Percentiles rank a stretch among this genome's conserved stretches.
Evolutionary conservation across 2,888 invertebrate genomes (phyloP).

Genomic region (Oligia fasciuncula): DNA sequence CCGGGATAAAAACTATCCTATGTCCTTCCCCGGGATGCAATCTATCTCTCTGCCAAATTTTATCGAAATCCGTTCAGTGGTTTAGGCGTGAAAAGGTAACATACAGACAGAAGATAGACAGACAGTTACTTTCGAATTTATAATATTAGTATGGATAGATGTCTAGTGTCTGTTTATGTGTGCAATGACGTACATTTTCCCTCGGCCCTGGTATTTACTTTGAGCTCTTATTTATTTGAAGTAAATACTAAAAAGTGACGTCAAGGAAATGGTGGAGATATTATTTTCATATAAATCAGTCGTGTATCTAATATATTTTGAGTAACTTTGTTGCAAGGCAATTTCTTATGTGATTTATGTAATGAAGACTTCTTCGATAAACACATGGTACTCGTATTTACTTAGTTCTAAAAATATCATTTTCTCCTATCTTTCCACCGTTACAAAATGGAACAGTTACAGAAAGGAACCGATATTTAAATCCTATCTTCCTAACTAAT

Average conservation of each 20-base stretch:
- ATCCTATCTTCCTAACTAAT: too few relatives aligned
- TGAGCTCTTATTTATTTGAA: slow-evolving; percentile 6
- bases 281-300: slow-evolving; percentile 32
- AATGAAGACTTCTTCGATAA: not conserved
- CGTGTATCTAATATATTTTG: not conserved
- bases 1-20: too few relatives aligned
- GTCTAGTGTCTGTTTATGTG: slow-evolving; percentile 5
- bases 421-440: not conserved
- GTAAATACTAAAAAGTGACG: slow-evolving; percentile 29
- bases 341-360: slow-evolving; percentile 21
- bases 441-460: not conserved
- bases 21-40: too few relatives aligned
- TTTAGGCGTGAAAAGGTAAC: too few relatives aligned
- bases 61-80: too few relatives aligned
- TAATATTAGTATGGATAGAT: not conserved
- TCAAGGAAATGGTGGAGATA: slow-evolving; percentile 5
- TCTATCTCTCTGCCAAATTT: too few relatives aligned
- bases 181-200: not conserved
- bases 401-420: not conserved
- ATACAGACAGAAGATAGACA: too few relatives aligned
- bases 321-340: slow-evolving; percentile 16
- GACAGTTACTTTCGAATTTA: too few relatives aligned
- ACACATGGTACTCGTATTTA: not conserved
- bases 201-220: not conserved
- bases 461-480: not conserved